phyloP scores from a whole-genome alignment of 1,140 invertebrate species.

The Ceratina japonica region DNA sequence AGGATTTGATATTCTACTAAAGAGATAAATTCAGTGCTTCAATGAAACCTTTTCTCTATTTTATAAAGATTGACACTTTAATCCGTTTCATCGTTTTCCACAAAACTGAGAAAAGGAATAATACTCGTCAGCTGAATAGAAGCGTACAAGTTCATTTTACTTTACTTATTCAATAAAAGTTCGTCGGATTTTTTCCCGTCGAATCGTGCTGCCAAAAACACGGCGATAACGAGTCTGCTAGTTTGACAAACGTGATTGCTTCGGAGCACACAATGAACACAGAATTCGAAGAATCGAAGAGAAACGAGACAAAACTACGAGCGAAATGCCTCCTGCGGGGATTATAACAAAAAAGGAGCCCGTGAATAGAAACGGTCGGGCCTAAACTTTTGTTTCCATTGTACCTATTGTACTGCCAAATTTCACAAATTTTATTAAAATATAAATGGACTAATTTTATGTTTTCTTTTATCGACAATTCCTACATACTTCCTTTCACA shows the following conservation, averaged over 20 bases:
- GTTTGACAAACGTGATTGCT: neutral
- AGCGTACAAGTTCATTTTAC: neutral
- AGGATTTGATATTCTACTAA: too few relatives aligned
- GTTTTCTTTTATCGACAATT: too few relatives aligned
- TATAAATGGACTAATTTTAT: too few relatives aligned
- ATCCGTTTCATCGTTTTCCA: too few relatives aligned
- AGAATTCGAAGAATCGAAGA: neutral
- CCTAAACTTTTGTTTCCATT: constrained; percentile 4
- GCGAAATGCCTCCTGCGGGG: neutral
- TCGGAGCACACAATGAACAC: neutral
- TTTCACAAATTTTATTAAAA: neutral
- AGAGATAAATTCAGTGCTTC: too few relatives aligned
- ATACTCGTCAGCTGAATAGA: too few relatives aligned
- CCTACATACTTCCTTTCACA: too few relatives aligned
- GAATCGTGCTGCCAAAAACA: neutral
- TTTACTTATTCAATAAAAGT: constrained; percentile 1
- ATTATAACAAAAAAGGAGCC: neutral
- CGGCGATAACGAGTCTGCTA: neutral
- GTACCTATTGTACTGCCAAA: neutral
- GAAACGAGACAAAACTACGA: neutral
- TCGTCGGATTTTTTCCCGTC: neutral
- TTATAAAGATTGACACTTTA: too few relatives aligned
- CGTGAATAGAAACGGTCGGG: neutral
- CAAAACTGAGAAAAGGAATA: too few relatives aligned
- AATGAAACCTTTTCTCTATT: too few relatives aligned